A percentile compares a stretch with the other conserved stretches of the same genome.
These are phyloP conservation scores for Zaprionus africanus DNA, from an alignment of 1,140 invertebrate species.

Conservation along the genomic window DNA sequence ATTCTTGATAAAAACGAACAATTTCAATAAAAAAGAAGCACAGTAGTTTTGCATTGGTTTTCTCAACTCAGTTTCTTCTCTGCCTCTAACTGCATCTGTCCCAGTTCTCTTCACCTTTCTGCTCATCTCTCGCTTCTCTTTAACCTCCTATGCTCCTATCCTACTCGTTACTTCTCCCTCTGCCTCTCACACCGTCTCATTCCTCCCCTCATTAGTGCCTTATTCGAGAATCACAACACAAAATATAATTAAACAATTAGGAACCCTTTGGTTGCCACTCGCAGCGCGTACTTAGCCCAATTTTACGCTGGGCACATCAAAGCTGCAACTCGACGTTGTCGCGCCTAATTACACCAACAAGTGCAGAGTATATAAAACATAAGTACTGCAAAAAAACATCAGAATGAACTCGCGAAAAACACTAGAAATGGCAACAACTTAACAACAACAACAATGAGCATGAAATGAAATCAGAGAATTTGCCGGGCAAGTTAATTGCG, in stretches of 20 bases:
- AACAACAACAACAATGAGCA: constrained; percentile 30
- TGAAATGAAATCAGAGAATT: constrained; percentile 46
- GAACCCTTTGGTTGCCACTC: constrained; percentile 11
- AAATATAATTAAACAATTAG: constrained; percentile 48
- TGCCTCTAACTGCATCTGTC: too few relatives aligned
- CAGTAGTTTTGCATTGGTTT: too few relatives aligned
- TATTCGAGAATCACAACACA: background rate
- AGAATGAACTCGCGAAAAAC: constrained; percentile 51
- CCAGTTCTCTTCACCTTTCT: too few relatives aligned
- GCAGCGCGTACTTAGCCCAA: constrained; percentile 36
- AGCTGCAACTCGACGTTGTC: constrained; percentile 15
- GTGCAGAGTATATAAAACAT: constrained; percentile 25
- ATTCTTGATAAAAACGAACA: constrained; percentile 8
- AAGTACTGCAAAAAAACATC: constrained; percentile 21
- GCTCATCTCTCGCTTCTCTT: too few relatives aligned
- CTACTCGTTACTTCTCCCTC: background rate
- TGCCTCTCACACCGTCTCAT: background rate
- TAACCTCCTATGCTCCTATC: background rate
- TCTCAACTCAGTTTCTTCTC: too few relatives aligned
- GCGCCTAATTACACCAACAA: constrained; percentile 50
- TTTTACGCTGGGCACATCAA: constrained; percentile 44
- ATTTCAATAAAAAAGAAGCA: too few relatives aligned
- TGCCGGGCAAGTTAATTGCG: constrained; percentile 51
- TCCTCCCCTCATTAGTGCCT: constrained; percentile 11
- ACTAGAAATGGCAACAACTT: constrained; percentile 54